Evolutionary conservation across 2,797 vertebrate genomes (phyloP).

Genomic region (Anas flavirostris): DNA sequence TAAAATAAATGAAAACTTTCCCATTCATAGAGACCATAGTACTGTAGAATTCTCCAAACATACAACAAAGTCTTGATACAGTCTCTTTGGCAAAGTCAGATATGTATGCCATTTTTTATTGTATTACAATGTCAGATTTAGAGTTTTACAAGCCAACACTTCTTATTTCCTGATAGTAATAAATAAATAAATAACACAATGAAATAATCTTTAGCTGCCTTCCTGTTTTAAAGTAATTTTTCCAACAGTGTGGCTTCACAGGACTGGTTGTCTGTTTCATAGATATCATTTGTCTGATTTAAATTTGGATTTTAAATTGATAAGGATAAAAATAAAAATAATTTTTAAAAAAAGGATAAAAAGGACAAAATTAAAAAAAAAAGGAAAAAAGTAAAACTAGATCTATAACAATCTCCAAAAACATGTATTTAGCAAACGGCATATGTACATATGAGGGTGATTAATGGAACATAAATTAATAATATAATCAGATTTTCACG

Average conservation of each 20-base stretch:
- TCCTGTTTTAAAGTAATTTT: neutral
- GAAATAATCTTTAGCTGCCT: neutral
- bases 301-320: neutral
- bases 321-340: neutral
- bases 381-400: neutral
- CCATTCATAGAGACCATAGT: neutral
- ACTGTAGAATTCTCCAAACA: neutral
- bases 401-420: neutral
- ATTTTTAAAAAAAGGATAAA: too few relatives aligned
- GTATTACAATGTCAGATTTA: neutral
- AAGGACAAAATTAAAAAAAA: too few relatives aligned
- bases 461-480: constrained; percentile 48
- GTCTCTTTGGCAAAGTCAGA: neutral
- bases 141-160: neutral
- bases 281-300: neutral
- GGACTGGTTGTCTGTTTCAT: neutral
- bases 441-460: neutral
- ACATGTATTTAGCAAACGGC: neutral
- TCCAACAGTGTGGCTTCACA: neutral
- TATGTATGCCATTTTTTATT: neutral
- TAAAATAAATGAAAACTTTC: constrained; percentile 10
- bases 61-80: neutral
- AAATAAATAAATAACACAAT: neutral
- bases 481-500: constrained; percentile 36
- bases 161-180: neutral